Evolutionary conservation across 2,888 invertebrate species (phyloP).

Genomic region (Microdon myrmicae): DNA sequence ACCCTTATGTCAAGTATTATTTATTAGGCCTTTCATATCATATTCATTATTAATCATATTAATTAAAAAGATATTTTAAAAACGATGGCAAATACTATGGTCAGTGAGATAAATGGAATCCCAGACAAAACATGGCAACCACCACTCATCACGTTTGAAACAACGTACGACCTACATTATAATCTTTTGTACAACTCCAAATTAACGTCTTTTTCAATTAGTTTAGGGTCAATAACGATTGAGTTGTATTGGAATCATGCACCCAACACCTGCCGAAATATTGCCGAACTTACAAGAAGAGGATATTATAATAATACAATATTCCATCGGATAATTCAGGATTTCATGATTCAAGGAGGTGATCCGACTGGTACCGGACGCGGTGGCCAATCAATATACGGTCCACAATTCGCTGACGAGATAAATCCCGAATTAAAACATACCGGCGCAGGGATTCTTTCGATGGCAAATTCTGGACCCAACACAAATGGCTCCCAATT

Average conservation of each 20-base stretch:
- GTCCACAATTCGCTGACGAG: conserved; percentile 94
- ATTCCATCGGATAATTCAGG: conserved; percentile 94
- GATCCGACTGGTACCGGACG: conserved; percentile 98
- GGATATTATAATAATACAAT: conserved; percentile 97
- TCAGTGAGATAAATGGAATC: too few species aligned
- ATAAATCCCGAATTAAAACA: conserved; percentile 94
- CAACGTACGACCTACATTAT: conserved; percentile 73
- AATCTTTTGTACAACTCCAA: not conserved
- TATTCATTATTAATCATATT: too few species aligned
- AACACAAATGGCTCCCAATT: conserved; percentile 98
- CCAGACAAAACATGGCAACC: conserved; percentile 93
- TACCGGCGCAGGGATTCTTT: conserved; percentile 88
- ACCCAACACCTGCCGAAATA: conserved; percentile 96
- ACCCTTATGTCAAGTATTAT: too few species aligned
- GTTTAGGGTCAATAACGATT: conserved; percentile 91
- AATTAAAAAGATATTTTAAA: too few species aligned
- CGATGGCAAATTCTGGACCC: conserved; percentile 99
- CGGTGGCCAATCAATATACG: conserved; percentile 97
- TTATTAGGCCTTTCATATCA: too few species aligned
- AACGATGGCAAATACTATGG: too few species aligned
- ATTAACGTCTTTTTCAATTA: conserved; percentile 59
- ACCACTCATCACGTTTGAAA: conserved; percentile 82
- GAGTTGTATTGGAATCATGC: conserved; percentile 99
- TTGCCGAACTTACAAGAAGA: conserved; percentile 90
- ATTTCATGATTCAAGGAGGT: conserved; percentile 95